phyloP scores from a whole-genome alignment of 2,888 invertebrate genomes.

The Caenorhabditis becei region DNA sequence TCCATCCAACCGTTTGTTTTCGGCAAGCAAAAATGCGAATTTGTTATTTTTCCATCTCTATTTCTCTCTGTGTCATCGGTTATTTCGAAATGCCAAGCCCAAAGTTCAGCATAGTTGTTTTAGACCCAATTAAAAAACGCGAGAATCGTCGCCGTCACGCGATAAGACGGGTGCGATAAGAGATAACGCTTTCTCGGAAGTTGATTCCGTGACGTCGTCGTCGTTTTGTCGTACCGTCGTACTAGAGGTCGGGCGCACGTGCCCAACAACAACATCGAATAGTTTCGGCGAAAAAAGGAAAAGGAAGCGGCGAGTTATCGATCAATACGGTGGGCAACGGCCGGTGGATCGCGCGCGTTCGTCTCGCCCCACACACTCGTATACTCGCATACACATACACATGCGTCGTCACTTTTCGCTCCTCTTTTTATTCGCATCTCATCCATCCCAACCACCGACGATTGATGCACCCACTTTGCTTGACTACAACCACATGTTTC shows the following conservation, averaged over 20 bases:
- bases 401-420: conserved; percentile 56
- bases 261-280: conserved; percentile 49
- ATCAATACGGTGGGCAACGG: conserved; percentile 50
- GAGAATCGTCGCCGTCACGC: background rate
- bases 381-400: conserved; percentile 54
- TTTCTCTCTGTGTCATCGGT: background rate
- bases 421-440: conserved; percentile 50
- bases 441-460: conserved; percentile 12
- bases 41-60: background rate
- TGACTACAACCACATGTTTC: conserved; percentile 57
- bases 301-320: conserved; percentile 47
- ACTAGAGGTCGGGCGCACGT: conserved; percentile 41
- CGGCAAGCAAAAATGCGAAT: conserved; percentile 15
- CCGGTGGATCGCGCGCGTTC: conserved; percentile 56
- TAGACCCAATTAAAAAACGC: conserved; percentile 1
- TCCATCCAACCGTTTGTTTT: conserved; percentile 34
- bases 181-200: conserved; percentile 28
- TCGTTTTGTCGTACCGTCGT: conserved; percentile 27
- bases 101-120: conserved; percentile 23
- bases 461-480: conserved; percentile 51
- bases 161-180: conserved; percentile 26
- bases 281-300: conserved; percentile 48
- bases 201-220: conserved; percentile 39
- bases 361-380: conserved; percentile 50
- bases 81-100: background rate